These are phyloP conservation scores for Nysson spinosus DNA, from an alignment of 2,888 invertebrate species.

Conservation along the genomic window DNA sequence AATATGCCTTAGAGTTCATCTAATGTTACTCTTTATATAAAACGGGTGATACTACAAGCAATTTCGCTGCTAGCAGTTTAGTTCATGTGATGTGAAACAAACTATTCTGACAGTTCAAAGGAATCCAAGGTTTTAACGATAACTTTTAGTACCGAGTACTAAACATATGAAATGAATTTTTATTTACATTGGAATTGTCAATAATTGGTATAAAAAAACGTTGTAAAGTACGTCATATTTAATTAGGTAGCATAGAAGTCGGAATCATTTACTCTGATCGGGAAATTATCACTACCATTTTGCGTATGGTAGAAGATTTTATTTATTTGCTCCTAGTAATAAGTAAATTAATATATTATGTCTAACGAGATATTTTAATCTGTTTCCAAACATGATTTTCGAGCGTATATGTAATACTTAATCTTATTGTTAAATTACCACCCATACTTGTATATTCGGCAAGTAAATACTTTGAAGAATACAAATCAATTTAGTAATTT, in stretches of 20 bases:
- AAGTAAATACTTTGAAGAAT: too few relatives aligned
- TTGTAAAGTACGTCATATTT: conserved; percentile 37
- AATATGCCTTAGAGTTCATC: not conserved
- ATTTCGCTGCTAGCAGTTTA: conserved; percentile 6
- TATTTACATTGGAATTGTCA: conserved; percentile 3
- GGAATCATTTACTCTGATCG: too few relatives aligned
- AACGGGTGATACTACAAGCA: not conserved
- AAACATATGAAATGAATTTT: too few relatives aligned
- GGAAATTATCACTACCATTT: conserved; percentile 7
- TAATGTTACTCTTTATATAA: conserved; percentile 1
- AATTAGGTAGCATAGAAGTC: conserved; percentile 33
- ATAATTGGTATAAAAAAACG: conserved; percentile 17
- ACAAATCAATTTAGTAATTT: too few relatives aligned
- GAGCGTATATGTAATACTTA: conserved; percentile 23
- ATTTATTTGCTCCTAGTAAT: conserved; percentile 52
- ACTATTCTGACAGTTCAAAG: conserved; percentile 23
- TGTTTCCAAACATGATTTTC: conserved; percentile 11
- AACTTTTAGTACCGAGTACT: too few relatives aligned
- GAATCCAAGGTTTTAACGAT: too few relatives aligned
- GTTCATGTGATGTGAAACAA: not conserved
- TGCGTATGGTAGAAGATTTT: conserved; percentile 49
- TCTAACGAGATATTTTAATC: conserved; percentile 29
- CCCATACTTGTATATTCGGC: too few relatives aligned
- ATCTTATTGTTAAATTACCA: conserved; percentile 23
- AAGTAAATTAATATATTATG: conserved; percentile 45